Percentiles rank a stretch among this genome's conserved stretches.
phyloP scores from a whole-genome alignment of 2,113 vertebrate genomes.

The Reinhardtius hippoglossoides region DNA sequence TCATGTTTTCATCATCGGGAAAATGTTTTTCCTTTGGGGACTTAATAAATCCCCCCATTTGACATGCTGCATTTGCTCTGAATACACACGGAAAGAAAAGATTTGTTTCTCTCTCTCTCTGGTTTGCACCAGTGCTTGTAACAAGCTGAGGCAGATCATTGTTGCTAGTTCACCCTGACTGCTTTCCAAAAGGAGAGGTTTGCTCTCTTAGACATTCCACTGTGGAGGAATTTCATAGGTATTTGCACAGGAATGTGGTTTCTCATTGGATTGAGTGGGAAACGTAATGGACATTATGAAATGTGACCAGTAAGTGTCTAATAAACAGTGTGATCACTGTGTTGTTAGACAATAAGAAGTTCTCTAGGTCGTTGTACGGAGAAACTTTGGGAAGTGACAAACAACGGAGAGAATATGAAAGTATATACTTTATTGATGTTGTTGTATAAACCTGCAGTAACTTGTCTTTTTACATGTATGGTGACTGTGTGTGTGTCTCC shows the following conservation, averaged over 20 bases:
- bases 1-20: conserved; percentile 78
- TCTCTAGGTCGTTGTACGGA: not conserved
- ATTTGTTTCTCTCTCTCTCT: conserved; percentile 32
- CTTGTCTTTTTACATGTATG: not conserved
- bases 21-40: conserved; percentile 76
- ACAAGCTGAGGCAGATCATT: conserved; percentile 84
- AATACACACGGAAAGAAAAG: conserved; percentile 77
- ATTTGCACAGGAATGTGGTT: conserved; percentile 73
- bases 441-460: not conserved
- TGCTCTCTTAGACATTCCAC: conserved; percentile 75
- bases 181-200: conserved; percentile 72
- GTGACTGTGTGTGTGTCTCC: not conserved
- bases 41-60: conserved; percentile 76
- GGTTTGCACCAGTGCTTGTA: conserved; percentile 73
- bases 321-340: conserved; percentile 5
- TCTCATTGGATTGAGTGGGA: conserved; percentile 53
- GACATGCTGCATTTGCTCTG: conserved; percentile 82
- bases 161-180: conserved; percentile 67
- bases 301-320: conserved; percentile 19
- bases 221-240: conserved; percentile 65
- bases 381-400: not conserved
- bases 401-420: not conserved
- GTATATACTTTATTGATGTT: not conserved
- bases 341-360: not conserved
- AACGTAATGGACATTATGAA: conserved; percentile 32